Base-by-base conservation (phyloP, 2,113 vertebrate genomes). In the Cichladusa arquata region DNA sequence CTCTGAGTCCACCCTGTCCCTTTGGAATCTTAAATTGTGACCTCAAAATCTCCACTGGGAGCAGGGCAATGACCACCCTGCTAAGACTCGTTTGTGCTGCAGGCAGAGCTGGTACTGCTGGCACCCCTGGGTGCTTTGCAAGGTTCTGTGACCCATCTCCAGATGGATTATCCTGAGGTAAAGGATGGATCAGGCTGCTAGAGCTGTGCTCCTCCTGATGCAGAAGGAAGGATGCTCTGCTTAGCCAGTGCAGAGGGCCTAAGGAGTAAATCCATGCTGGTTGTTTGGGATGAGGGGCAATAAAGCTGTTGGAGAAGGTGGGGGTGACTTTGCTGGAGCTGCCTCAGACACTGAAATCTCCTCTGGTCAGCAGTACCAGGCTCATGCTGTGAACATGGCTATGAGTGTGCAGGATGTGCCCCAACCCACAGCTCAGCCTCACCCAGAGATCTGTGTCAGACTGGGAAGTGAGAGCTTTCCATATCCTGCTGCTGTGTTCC, bases 341-440 rank as follows among this genome's bases (percentile, higher is more conserved):
- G 29, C 6, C 20, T 53, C 12, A 29, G 38, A 19, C 0, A 2
- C 1, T 51, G 34, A 38, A 74, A 62, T 70, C 4, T 0, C 26
- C 20, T 62, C 51, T 61, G 48, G 19, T 19, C 67, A 73, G 42
- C 34, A 77, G 40, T 3, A 26, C 15, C 42, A 65, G 14, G 56
- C 23, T 64, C 5, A 5, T 16, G 51, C 31, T 24, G 36, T 33
- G 48, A 62, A 26, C 1, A 20, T 18, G 62, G 38, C 74, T 19
- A 13, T 6, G 61, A 45, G 8, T 1, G 1, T 11, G 47, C 85
- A 48, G 81, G 73, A 28, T 26, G n/a, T 65, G 45, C 19, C 66
- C 24, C 9, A n/a, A 4, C 7, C 72, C 60, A 22, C 36, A 66
- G 56, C 56, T 70, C 88, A 65, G 62, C 70, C 42, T 60, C 54